These are phyloP conservation scores for Dermatemys mawii DNA, from an alignment of 2,113 vertebrate genomes.

Conservation along the genomic window DNA sequence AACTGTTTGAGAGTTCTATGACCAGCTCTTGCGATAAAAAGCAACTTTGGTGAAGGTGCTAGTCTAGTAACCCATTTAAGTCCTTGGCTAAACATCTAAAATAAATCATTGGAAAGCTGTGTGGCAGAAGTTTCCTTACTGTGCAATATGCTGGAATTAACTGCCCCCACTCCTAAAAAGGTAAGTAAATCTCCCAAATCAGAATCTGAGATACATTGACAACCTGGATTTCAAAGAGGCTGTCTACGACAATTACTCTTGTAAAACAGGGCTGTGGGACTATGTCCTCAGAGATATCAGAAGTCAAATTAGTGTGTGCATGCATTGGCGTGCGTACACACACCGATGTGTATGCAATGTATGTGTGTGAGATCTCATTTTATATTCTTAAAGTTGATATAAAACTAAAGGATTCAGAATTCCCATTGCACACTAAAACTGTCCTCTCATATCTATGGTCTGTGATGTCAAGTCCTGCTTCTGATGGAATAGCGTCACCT, in stretches of 20 bases:
- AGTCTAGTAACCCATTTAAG: conserved; percentile 53
- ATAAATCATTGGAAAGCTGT: conserved; percentile 59
- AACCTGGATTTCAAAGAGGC: not conserved
- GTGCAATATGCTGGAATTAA: not conserved
- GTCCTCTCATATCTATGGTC: not conserved
- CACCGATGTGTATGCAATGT: not conserved
- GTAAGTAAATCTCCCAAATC: not conserved
- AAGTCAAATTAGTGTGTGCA: too few relatives aligned
- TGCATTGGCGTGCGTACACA: not conserved
- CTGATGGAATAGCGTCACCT: not conserved
- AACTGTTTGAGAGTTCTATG: conserved; percentile 72
- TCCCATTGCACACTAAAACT: not conserved
- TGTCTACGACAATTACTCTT: not conserved
- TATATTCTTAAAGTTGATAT: not conserved
- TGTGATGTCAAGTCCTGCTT: not conserved
- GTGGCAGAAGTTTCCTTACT: conserved; percentile 37
- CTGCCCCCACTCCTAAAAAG: not conserved
- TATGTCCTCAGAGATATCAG: not conserved
- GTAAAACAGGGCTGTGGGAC: not conserved
- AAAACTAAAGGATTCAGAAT: not conserved
- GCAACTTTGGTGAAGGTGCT: conserved; percentile 69
- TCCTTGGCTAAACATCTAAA: conserved; percentile 55
- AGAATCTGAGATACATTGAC: not conserved
- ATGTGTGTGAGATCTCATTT: not conserved
- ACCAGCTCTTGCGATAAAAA: conserved; percentile 68